Conservation (phyloP, 2,888 invertebrate species). For the Epistrophella euchroma region DNA sequence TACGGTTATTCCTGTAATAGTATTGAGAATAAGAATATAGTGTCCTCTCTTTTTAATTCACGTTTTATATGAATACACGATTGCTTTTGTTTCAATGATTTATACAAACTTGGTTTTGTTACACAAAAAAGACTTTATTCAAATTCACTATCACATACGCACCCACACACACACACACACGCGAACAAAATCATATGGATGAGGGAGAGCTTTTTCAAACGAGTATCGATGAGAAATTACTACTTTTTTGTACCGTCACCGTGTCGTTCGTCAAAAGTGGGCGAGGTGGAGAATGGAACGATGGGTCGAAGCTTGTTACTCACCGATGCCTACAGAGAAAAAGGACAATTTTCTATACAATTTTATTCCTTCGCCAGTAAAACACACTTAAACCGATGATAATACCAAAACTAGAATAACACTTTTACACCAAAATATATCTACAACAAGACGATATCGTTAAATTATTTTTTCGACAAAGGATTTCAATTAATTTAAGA, state of each 20-base stretch:
- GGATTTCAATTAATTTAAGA: slow-evolving; percentile 17
- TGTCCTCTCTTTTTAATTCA: slow-evolving; percentile 43
- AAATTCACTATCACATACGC: neutral
- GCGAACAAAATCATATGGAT: slow-evolving; percentile 63
- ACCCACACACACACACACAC: slow-evolving; percentile 39
- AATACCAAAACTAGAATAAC: neutral
- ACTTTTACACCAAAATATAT: neutral
- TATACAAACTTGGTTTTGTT: neutral
- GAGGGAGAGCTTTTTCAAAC: slow-evolving; percentile 38
- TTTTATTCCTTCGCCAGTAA: slow-evolving; percentile 42
- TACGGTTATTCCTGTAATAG: slow-evolving; percentile 3
- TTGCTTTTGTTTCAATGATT: slow-evolving; percentile 57
- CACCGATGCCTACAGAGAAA: slow-evolving; percentile 30
- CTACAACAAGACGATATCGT: neutral
- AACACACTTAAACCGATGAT: slow-evolving; percentile 34
- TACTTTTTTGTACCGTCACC: neutral
- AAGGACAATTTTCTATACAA: slow-evolving; percentile 27
- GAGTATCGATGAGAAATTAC: slow-evolving; percentile 75
- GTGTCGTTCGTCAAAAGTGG: slow-evolving; percentile 20
- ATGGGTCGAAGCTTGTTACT: slow-evolving; percentile 33
- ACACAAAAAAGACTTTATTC: slow-evolving; percentile 21
- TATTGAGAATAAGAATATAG: slow-evolving; percentile 30
- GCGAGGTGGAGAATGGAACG: slow-evolving; percentile 35
- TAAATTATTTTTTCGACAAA: neutral
- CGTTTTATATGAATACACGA: slow-evolving; percentile 5